Conservation (phyloP, 2,888 invertebrate genomes). For the Alcis repandata region DNA sequence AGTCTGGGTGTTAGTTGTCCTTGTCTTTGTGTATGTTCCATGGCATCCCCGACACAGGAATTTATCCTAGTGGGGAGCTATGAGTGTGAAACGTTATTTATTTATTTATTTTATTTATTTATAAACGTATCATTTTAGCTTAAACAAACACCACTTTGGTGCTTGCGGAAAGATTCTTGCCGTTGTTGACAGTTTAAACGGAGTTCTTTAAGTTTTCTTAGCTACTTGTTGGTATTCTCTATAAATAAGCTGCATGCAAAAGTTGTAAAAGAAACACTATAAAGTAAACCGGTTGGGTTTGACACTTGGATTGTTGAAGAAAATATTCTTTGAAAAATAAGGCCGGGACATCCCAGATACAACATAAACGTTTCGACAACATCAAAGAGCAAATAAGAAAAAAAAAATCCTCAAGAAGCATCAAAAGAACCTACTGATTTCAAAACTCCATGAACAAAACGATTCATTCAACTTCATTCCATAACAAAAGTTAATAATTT, state of each 20-base stretch:
- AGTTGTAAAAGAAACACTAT: neutral
- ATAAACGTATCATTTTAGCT: slow-evolving; percentile 31
- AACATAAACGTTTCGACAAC: no score
- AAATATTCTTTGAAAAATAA: neutral
- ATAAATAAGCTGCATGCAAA: neutral
- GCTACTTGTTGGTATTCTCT: neutral
- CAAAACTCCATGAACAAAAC: neutral
- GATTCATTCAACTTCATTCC: neutral
- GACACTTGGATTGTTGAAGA: neutral
- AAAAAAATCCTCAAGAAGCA: no score
- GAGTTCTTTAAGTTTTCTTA: neutral
- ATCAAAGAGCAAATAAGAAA: no score
- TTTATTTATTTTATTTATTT: no score
- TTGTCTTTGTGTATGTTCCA: no score
- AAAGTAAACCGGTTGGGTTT: neutral
- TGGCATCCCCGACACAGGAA: no score
- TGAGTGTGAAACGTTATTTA: no score
- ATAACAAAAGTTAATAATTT: neutral
- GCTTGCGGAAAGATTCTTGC: neutral
- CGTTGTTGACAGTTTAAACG: slow-evolving; percentile 11
- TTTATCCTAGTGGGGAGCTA: no score
- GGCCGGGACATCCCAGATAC: no score
- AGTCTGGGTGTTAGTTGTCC: no score
- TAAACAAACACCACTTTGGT: slow-evolving; percentile 31
- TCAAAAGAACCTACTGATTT: no score